Percentiles rank a stretch among this genome's conserved stretches.
Conservation (phyloP, 1,140 invertebrate species). For the Uloborus diversus region DNA sequence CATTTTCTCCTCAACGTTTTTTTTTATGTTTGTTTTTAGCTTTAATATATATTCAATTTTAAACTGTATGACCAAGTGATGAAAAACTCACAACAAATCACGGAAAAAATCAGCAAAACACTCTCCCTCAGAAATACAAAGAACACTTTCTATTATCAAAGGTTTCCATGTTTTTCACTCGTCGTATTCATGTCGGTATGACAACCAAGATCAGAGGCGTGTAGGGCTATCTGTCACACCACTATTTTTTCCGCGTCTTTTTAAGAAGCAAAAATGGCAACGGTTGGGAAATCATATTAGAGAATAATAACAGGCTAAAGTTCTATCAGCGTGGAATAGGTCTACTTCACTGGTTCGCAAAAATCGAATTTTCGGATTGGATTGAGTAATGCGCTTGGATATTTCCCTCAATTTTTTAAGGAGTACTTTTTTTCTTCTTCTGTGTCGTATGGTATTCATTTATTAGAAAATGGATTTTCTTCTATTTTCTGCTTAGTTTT, state of each 20-base stretch:
- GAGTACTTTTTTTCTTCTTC: background rate
- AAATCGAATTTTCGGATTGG: conserved; percentile 33
- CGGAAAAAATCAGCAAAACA: no score
- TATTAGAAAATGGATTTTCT: no score
- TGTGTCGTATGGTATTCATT: conserved; percentile 11
- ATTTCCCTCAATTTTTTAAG: background rate
- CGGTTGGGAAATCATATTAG: conserved; percentile 6
- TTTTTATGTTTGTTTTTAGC: no score
- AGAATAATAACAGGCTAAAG: conserved; percentile 20
- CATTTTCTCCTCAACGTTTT: no score
- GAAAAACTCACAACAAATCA: no score
- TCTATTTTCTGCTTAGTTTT: no score
- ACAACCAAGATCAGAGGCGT: background rate
- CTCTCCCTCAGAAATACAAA: no score
- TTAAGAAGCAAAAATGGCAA: conserved; percentile 7
- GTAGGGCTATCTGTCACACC: conserved; percentile 13
- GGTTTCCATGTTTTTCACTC: background rate
- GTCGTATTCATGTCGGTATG: background rate
- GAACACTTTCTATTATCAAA: conserved; percentile 10
- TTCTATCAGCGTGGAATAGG: background rate
- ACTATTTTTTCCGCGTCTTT: background rate
- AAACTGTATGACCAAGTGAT: no score
- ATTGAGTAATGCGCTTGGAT: background rate
- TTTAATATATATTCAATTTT: no score
- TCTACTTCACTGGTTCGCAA: conserved; percentile 10